Evolutionary conservation across 64 coral and sea anemone species (phyloP).

Genomic region (Platygyra sinensis): DNA sequence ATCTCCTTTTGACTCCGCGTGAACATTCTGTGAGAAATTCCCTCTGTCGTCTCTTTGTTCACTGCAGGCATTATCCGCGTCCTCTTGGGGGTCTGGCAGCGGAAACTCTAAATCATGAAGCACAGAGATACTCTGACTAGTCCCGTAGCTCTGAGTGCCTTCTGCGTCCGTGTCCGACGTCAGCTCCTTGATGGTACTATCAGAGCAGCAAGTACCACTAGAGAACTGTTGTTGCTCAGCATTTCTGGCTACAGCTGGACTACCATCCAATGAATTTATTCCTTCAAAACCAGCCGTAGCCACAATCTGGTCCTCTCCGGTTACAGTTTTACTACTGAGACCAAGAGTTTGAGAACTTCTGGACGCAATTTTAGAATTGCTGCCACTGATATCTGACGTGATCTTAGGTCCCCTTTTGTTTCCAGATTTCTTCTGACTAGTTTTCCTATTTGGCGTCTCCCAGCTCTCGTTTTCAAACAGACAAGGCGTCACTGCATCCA

Average conservation of each 20-base stretch:
- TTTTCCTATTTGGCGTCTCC: not conserved
- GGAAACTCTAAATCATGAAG: constrained; percentile 2
- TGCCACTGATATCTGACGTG: not conserved
- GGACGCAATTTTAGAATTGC: not conserved
- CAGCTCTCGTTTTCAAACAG: constrained; percentile 25
- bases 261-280: not conserved
- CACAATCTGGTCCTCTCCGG: not conserved
- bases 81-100: not conserved
- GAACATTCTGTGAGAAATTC: not conserved
- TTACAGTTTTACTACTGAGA: not conserved
- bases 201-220: not conserved
- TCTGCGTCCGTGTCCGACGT: not conserved
- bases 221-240: not conserved
- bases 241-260: not conserved
- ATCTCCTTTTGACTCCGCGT: not conserved
- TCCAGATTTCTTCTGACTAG: not conserved
- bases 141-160: constrained; percentile 23
- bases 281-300: not conserved
- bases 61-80: not conserved
- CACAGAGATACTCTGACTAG: constrained; percentile 8
- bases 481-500: constrained; percentile 9
- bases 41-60: not conserved
- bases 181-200: not conserved
- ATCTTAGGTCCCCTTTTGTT: not conserved
- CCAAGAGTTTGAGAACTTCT: not conserved